These are phyloP conservation scores for Ibycter americanus DNA, from an alignment of 2,797 vertebrate species.

Conservation along the genomic window DNA sequence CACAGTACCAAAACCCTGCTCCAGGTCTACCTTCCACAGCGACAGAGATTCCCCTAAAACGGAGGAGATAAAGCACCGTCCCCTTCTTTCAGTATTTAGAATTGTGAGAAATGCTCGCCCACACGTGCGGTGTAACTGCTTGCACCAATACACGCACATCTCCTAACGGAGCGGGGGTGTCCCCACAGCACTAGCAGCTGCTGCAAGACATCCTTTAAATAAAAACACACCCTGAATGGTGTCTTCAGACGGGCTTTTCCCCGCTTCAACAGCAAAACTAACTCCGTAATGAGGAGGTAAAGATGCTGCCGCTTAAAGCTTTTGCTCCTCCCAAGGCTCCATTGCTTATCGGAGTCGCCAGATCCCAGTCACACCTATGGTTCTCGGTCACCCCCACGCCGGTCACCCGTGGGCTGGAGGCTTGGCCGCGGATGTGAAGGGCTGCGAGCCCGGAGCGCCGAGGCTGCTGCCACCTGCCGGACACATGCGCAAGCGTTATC, in stretches of 20 bases:
- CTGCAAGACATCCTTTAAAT: neutral
- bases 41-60: neutral
- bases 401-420: too few species aligned
- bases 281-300: neutral
- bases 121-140: neutral
- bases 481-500: neutral
- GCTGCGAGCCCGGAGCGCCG: neutral
- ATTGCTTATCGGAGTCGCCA: neutral
- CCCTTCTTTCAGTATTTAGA: neutral
- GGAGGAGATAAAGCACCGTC: neutral
- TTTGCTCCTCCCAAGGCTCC: neutral
- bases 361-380: neutral
- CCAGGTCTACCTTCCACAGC: neutral
- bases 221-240: neutral
- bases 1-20: neutral
- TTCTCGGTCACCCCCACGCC: neutral
- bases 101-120: neutral
- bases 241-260: neutral
- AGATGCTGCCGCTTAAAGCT: neutral
- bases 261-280: neutral
- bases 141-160: rapidly evolving
- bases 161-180: neutral
- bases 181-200: neutral
- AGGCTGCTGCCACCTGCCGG: constrained; percentile 60
- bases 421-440: neutral